Evolutionary conservation across 2,113 vertebrate species (phyloP).

Genomic region (Pseudorasbora parva): DNA sequence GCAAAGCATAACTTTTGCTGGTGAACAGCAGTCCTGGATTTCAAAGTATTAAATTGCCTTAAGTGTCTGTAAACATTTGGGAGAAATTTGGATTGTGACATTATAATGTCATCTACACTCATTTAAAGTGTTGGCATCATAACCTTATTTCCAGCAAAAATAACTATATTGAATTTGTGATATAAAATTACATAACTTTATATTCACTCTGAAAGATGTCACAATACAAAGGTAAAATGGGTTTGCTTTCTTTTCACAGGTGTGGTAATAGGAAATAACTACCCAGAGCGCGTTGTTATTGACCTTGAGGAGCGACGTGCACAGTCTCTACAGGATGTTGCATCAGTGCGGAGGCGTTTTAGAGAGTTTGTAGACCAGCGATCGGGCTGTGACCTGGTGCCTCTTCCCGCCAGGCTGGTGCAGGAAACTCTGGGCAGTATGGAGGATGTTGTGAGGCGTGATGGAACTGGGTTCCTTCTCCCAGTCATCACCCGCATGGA

Average conservation of each 20-base stretch:
- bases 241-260: conserved; percentile 52
- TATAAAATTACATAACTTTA: too few relatives aligned
- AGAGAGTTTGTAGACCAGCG: conserved; percentile 68
- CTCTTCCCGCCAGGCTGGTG: conserved; percentile 69
- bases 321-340: conserved; percentile 73
- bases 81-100: background rate
- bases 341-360: conserved; percentile 63
- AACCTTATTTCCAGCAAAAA: background rate
- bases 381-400: conserved; percentile 73
- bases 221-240: background rate
- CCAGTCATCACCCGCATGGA: conserved; percentile 77
- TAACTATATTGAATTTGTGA: background rate
- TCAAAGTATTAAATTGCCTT: background rate
- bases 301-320: conserved; percentile 71
- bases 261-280: conserved; percentile 68
- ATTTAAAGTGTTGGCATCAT: too few relatives aligned
- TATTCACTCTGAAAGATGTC: background rate
- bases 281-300: conserved; percentile 67
- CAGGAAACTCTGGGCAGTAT: conserved; percentile 65
- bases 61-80: background rate
- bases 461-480: conserved; percentile 68
- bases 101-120: background rate
- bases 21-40: too few relatives aligned
- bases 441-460: conserved; percentile 39
- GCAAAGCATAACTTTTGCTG: too few relatives aligned